These are phyloP conservation scores for Porites evermanni DNA, from an alignment of 92 coral and sea anemone genomes.

Conservation along the genomic window DNA sequence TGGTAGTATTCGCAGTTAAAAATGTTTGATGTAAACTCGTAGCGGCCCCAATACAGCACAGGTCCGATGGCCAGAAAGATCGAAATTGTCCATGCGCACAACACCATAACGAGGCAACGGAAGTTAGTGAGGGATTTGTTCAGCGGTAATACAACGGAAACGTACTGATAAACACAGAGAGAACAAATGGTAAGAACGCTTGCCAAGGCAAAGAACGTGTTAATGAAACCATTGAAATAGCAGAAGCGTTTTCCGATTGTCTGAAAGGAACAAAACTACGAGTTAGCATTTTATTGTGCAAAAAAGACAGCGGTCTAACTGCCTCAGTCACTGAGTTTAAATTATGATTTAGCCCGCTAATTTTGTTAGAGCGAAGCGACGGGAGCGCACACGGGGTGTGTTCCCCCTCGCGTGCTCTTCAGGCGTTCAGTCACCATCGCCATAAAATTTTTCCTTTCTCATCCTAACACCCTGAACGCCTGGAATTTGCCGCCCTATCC, in stretches of 20 bases:
- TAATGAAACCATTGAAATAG: conserved; percentile 87
- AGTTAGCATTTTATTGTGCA: not conserved
- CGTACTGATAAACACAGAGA: conserved; percentile 79
- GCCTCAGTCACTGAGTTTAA: too few relatives aligned
- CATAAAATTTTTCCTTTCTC: too few relatives aligned
- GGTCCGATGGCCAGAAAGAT: conserved; percentile 91
- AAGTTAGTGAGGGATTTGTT: conserved; percentile 80
- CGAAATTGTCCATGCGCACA: conserved; percentile 88
- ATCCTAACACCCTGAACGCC: too few relatives aligned
- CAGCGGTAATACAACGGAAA: conserved; percentile 74
- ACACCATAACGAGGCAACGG: conserved; percentile 89
- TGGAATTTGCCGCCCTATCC: too few relatives aligned
- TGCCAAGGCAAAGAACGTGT: conserved; percentile 81
- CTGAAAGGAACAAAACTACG: conserved; percentile 48
- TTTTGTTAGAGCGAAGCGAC: too few relatives aligned
- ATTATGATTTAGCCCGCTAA: too few relatives aligned
- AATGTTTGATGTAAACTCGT: conserved; percentile 91
- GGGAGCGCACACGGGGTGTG: too few relatives aligned
- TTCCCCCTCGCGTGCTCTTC: too few relatives aligned
- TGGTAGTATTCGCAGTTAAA: conserved; percentile 91
- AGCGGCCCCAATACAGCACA: conserved; percentile 95
- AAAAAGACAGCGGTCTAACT: too few relatives aligned
- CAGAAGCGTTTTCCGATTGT: conserved; percentile 81
- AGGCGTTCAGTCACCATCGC: too few relatives aligned
- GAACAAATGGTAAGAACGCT: conserved; percentile 75